A percentile compares a stretch with the other conserved stretches of the same genome.
Evolutionary conservation across 1,140 invertebrate genomes (phyloP).

Genomic region (Drosophila eugracilis): DNA sequence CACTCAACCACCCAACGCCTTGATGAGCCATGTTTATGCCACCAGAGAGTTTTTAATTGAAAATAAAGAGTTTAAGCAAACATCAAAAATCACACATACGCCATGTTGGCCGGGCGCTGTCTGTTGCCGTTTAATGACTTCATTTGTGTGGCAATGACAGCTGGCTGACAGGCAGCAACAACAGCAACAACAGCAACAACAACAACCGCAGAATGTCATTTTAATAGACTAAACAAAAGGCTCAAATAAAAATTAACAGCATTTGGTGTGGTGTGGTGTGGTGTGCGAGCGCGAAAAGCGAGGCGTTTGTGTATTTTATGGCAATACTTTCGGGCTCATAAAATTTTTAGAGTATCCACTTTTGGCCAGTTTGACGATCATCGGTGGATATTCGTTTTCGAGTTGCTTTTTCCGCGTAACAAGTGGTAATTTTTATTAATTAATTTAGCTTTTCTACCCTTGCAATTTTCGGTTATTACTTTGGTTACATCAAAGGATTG

Average conservation of each 20-base stretch:
- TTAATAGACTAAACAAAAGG: constrained; percentile 68
- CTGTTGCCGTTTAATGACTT: constrained; percentile 37
- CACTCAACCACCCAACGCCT: neutral
- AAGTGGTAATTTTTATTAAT: constrained; percentile 60
- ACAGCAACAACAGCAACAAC: constrained; percentile 23
- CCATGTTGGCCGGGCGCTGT: constrained; percentile 18
- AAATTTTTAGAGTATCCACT: constrained; percentile 16
- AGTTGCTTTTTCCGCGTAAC: constrained; percentile 19
- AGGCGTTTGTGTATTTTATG: constrained; percentile 27
- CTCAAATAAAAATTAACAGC: constrained; percentile 65
- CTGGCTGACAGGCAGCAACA: constrained; percentile 45
- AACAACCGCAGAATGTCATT: constrained; percentile 56
- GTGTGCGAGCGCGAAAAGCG: neutral
- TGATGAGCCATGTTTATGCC: constrained; percentile 36
- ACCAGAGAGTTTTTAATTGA: constrained; percentile 58
- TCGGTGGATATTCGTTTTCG: constrained; percentile 3
- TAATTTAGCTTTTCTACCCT: too few relatives aligned
- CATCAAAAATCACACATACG: constrained; percentile 64
- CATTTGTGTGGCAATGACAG: constrained; percentile 46
- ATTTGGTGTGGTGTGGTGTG: constrained; percentile 19
- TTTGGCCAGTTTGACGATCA: neutral
- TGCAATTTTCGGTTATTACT: too few relatives aligned
- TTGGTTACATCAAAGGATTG: constrained; percentile 10
- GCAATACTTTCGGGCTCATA: constrained; percentile 12
- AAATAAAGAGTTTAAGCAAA: constrained; percentile 69